Evolutionary conservation across 2,888 invertebrate species (phyloP).

Genomic region (Meandrusa payeni): DNA sequence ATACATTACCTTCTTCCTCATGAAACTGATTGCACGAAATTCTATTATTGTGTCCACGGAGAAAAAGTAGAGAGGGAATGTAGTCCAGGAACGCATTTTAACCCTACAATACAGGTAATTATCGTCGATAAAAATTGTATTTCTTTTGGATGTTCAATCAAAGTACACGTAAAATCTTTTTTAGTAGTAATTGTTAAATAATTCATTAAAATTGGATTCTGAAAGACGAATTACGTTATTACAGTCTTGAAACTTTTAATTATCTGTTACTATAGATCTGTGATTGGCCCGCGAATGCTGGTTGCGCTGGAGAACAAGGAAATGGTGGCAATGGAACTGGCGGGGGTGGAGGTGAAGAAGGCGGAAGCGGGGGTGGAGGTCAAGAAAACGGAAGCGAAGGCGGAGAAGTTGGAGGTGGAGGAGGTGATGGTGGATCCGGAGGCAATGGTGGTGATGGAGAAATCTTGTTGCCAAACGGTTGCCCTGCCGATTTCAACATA

Average conservation of each 20-base stretch:
- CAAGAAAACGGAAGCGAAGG: conserved; percentile 22
- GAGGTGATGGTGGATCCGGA: conserved; percentile 12
- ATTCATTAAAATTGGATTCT: not conserved
- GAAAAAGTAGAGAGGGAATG: conserved; percentile 31
- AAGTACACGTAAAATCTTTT: too few species aligned
- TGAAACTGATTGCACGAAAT: conserved; percentile 37
- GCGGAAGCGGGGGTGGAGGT: conserved; percentile 14
- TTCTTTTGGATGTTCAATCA: too few species aligned
- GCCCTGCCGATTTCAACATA: conserved; percentile 35
- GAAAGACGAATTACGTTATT: too few species aligned
- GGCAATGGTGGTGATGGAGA: conserved; percentile 7
- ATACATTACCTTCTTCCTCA: conserved; percentile 39
- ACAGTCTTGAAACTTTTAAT: too few species aligned
- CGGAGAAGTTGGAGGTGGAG: conserved; percentile 13
- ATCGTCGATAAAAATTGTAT: too few species aligned
- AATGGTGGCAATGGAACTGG: too few species aligned
- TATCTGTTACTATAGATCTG: conserved; percentile 35
- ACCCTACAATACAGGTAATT: conserved; percentile 27
- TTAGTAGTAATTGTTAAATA: too few species aligned
- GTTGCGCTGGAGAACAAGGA: conserved; percentile 29
- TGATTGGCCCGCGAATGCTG: conserved; percentile 38
- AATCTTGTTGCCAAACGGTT: conserved; percentile 34
- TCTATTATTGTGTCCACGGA: conserved; percentile 42
- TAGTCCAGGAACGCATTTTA: conserved; percentile 39
- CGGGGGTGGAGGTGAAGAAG: conserved; percentile 25